Conservation (phyloP, 1,140 invertebrate genomes). For the Heliconius congener region DNA sequence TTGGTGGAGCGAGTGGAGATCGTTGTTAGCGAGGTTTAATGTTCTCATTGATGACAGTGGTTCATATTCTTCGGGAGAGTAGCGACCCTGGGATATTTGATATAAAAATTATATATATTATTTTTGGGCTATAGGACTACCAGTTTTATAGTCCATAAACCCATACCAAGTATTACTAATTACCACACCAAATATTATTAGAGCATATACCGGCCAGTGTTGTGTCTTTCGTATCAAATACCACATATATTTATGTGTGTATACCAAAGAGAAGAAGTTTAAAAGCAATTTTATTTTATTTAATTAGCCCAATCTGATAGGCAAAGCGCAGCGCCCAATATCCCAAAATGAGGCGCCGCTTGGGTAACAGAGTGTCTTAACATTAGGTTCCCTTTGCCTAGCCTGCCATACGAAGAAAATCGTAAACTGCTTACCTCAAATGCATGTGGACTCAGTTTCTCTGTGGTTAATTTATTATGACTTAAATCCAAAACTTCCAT, state of each 20-base stretch:
- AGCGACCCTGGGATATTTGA: slow-evolving; percentile 82
- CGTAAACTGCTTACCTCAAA: slow-evolving; percentile 83
- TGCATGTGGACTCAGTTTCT: slow-evolving; percentile 82
- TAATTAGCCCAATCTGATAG: not conserved
- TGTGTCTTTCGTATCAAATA: too few relatives aligned
- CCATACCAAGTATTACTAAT: too few relatives aligned
- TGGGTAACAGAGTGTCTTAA: not conserved
- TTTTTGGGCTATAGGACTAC: not conserved
- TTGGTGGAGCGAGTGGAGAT: slow-evolving; percentile 84
- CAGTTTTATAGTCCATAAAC: too few relatives aligned
- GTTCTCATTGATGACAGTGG: slow-evolving; percentile 83
- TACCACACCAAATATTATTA: too few relatives aligned
- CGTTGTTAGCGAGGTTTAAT: slow-evolving; percentile 85
- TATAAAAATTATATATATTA: not conserved
- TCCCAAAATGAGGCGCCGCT: too few relatives aligned
- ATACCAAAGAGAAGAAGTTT: too few relatives aligned
- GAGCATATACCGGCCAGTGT: too few relatives aligned
- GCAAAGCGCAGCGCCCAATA: not conserved
- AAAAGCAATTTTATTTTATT: too few relatives aligned
- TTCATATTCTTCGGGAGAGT: slow-evolving; percentile 81
- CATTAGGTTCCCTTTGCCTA: not conserved
- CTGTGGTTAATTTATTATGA: slow-evolving; percentile 84
- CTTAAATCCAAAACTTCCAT: slow-evolving; percentile 86
- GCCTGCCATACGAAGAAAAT: not conserved
- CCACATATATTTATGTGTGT: too few relatives aligned